A percentile compares a stretch with the other conserved stretches of the same genome.
phyloP scores from a whole-genome alignment of 1,140 invertebrate genomes.

The Paralvinella palmiformis region DNA sequence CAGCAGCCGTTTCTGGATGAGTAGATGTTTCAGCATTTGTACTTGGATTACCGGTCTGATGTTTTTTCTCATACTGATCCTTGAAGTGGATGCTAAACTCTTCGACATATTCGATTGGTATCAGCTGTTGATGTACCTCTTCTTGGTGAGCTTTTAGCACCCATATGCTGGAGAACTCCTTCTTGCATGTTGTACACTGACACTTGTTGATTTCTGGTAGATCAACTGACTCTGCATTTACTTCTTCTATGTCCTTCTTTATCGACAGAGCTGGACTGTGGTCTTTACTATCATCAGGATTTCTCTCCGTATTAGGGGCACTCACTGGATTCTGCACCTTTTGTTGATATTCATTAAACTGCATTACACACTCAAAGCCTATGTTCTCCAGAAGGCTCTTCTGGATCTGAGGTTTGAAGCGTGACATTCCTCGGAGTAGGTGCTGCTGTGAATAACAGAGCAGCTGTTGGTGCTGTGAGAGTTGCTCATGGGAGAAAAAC shows the following conservation, averaged over 20 bases:
- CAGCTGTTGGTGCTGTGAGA: neutral
- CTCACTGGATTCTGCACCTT: conserved; percentile 23
- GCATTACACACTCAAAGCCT: conserved; percentile 92
- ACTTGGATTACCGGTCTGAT: conserved; percentile 12
- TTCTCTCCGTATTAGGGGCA: conserved; percentile 8
- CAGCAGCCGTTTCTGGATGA: neutral
- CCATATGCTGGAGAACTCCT: conserved; percentile 92
- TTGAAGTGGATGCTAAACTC: conserved; percentile 78
- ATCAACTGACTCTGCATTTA: conserved; percentile 15
- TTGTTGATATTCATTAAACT: conserved; percentile 88
- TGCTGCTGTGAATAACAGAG: conserved; percentile 28
- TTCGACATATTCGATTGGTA: conserved; percentile 81
- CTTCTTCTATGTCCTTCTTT: neutral
- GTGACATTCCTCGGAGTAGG: conserved; percentile 10
- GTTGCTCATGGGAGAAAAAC: neutral
- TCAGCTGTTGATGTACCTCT: conserved; percentile 85
- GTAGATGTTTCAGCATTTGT: neutral
- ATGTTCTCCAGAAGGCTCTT: conserved; percentile 86
- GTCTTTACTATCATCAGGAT: conserved; percentile 35
- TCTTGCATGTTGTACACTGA: conserved; percentile 81
- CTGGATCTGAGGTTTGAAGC: conserved; percentile 66
- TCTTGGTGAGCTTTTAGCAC: conserved; percentile 92
- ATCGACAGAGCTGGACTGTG: conserved; percentile 47
- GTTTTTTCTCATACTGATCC: conserved; percentile 41
- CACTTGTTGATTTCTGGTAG: conserved; percentile 66